Evolutionary conservation across 2,797 vertebrate genomes (phyloP).

Genomic region (Rhadinocentrus ornatus): DNA sequence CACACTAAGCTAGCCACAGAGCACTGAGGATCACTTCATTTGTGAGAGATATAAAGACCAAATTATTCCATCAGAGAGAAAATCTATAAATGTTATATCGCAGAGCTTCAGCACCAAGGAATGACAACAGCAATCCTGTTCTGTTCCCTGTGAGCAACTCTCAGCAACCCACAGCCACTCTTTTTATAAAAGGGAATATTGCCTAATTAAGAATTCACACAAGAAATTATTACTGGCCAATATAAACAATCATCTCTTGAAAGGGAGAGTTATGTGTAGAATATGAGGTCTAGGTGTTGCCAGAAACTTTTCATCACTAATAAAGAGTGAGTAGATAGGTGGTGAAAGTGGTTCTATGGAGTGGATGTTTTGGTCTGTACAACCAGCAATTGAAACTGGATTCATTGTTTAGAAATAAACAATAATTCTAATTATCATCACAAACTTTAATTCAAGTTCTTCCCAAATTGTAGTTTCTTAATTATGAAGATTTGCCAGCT

Average conservation of each 20-base stretch:
- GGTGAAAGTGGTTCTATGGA: background rate
- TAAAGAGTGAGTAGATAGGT: background rate
- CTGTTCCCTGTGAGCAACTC: conserved; percentile 59
- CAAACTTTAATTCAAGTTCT: background rate
- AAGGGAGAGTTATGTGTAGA: conserved; percentile 11
- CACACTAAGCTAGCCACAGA: conserved; percentile 66
- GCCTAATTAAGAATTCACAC: conserved; percentile 30
- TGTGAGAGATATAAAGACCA: conserved; percentile 82
- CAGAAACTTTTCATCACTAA: background rate
- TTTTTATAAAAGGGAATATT: conserved; percentile 31
- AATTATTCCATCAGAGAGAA: conserved; percentile 84
- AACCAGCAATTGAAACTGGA: background rate
- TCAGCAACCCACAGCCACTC: conserved; percentile 35
- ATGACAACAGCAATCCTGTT: conserved; percentile 73
- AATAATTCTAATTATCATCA: background rate
- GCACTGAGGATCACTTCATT: conserved; percentile 79
- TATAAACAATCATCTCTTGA: conserved; percentile 37
- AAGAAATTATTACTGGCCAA: conserved; percentile 33
- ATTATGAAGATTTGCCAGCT: background rate
- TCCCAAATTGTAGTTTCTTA: background rate
- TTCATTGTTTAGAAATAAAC: background rate
- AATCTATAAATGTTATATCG: conserved; percentile 85
- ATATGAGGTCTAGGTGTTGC: conserved; percentile 6
- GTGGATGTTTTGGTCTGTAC: background rate
- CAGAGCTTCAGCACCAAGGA: conserved; percentile 68